Conservation (phyloP, 2,113 vertebrate species). For the Dasyurus viverrinus region DNA sequence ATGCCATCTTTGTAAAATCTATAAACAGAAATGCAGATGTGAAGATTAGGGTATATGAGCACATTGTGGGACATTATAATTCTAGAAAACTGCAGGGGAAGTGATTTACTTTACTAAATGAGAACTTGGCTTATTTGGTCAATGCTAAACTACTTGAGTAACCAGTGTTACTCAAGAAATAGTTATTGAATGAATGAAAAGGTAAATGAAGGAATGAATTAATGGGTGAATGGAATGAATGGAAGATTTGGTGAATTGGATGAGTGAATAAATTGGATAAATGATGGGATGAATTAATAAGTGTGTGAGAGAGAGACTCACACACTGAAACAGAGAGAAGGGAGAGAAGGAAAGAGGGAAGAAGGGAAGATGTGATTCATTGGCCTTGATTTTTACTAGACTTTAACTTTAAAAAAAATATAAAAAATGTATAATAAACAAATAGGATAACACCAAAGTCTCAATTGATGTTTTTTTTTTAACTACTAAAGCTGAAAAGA, state of each 20-base stretch:
- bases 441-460: background rate
- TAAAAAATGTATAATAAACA: slow-evolving; percentile 20
- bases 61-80: slow-evolving; percentile 50
- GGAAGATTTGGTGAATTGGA: background rate
- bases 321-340: background rate
- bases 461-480: background rate
- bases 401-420: slow-evolving; percentile 1
- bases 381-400: background rate
- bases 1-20: slow-evolving; percentile 40
- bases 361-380: background rate
- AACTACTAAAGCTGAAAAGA: slow-evolving; percentile 3
- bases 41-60: slow-evolving; percentile 42
- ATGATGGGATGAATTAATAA: background rate
- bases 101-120: slow-evolving; percentile 57
- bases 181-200: slow-evolving; percentile 1
- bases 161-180: slow-evolving; percentile 32
- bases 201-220: background rate
- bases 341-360: background rate
- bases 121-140: slow-evolving; percentile 32
- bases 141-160: slow-evolving; percentile 33
- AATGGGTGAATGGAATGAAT: background rate
- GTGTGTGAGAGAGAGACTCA: too few species aligned
- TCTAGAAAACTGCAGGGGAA: slow-evolving; percentile 56
- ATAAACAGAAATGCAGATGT: slow-evolving; percentile 43
- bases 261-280: background rate